phyloP scores from a whole-genome alignment of 2,888 invertebrate genomes.

The Cerceris ruficornis region DNA sequence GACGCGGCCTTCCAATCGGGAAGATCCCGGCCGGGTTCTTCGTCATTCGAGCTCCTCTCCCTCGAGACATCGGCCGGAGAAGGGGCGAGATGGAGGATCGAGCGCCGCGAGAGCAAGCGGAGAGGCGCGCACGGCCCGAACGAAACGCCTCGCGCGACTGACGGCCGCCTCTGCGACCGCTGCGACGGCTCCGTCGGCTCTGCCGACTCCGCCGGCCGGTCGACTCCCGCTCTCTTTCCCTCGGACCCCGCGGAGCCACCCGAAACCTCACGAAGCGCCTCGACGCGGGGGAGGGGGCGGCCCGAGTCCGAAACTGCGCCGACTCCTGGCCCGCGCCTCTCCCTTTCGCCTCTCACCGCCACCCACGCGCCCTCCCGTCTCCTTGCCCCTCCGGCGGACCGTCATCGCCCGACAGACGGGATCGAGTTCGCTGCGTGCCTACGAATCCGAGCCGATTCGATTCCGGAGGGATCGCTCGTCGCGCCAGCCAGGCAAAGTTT shows the following conservation, averaged over 20 bases:
- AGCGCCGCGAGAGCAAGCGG: neutral
- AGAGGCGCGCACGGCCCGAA: neutral
- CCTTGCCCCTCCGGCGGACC: no score
- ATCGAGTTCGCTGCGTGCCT: no score
- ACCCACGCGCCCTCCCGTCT: conserved; percentile 28
- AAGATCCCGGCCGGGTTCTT: no score
- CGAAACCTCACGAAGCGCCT: conserved; percentile 1
- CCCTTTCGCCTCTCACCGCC: conserved; percentile 27
- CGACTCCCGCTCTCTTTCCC: conserved; percentile 52
- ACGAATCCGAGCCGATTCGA: no score
- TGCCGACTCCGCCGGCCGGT: no score
- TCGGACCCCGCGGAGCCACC: conserved; percentile 26
- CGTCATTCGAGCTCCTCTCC: neutral
- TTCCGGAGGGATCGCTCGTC: no score
- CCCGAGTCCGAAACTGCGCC: neutral
- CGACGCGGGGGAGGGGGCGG: conserved; percentile 15
- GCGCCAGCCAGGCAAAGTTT: no score
- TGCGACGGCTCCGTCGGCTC: no score
- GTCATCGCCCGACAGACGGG: no score
- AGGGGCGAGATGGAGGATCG: neutral
- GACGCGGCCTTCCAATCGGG: no score
- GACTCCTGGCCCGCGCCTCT: no score
- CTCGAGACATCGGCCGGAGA: neutral
- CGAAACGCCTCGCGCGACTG: conserved; percentile 50
- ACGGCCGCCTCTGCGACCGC: conserved; percentile 27